phyloP scores from a whole-genome alignment of 2,888 invertebrate genomes.

The Chirona hameri region DNA sequence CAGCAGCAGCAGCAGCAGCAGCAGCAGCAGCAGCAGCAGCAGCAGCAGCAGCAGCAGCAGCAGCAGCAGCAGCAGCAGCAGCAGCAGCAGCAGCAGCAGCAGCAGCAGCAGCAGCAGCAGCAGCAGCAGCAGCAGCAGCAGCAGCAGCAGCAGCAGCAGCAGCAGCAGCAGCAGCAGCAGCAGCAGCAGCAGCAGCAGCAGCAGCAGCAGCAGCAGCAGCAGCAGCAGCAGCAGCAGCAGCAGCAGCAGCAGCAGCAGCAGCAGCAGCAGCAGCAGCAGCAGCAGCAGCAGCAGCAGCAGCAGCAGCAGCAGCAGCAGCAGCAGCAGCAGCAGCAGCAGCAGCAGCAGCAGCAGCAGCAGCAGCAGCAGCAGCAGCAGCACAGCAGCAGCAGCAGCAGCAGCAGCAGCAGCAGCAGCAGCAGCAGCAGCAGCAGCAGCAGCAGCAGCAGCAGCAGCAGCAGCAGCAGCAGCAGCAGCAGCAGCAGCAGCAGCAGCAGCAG shows the following conservation, averaged over 20 bases:
- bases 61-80: not conserved
- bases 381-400: slow-evolving; percentile 8
- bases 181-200: not conserved
- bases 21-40: not conserved
- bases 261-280: slow-evolving; percentile 1
- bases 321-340: not conserved
- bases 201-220: not conserved
- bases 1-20: not conserved
- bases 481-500: not conserved
- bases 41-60: not conserved
- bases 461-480: not conserved
- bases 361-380: not conserved
- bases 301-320: not conserved
- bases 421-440: not conserved
- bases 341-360: not conserved
- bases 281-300: not conserved
- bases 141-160: not conserved
- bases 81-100: slow-evolving; percentile 2
- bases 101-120: not conserved
- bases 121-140: not conserved
- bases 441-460: not conserved
- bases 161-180: slow-evolving; percentile 1
- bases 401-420: not conserved
- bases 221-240: slow-evolving; percentile 10
- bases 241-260: not conserved